Evolutionary conservation across 2,797 vertebrate species (phyloP), one percentile per base, ranked within the genome.

Genomic region (Mus minutoides): DNA sequence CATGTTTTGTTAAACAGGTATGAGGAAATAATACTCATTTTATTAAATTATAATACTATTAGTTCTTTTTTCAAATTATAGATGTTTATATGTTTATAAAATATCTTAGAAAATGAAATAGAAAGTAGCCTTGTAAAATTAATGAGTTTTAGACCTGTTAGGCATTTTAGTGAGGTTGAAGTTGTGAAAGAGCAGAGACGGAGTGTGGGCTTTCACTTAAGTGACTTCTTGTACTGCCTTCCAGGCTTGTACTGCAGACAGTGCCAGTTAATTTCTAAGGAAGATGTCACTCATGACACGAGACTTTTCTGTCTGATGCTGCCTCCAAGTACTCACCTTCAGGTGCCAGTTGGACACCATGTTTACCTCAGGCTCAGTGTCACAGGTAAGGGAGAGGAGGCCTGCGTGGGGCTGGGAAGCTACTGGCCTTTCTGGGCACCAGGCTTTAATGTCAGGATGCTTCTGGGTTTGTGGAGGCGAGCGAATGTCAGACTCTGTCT

Each of bases 341-440:
- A 86, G 3, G 98, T 99, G 97, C 99, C 99, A 86, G 97, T 98
- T 46, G 99, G 99, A 93, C 99, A 99, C 92, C 99, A 99, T 7
- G 94, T 99, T 98, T 99, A 99, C 99, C 99, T 99, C 99, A 99
- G 99, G 98, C 98, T 99, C 62, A 94, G 97, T 31, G 92, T 99
- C 97, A 96, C 99, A 99, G 99, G 99, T 99, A 98, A 98, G 96
- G 62, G 69, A 37, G 46, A 37, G 26, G 60, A 88, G 43, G 24
- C 71, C 90, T n/a, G 17, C 9, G 60, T 71, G 22, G 58, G 49
- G 14, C 19, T 37, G 69, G 54, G 31, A 88, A 34, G 16, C 88
- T 71, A 91, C 73, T 75, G n/a, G 31, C 43, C 22, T 77, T 90
- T 92, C 10, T 73, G 29, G 49, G 54, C 22, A 84, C 49, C 56